These are phyloP conservation scores for Eulithis testata DNA, from an alignment of 2,888 invertebrate species.

Conservation along the genomic window DNA sequence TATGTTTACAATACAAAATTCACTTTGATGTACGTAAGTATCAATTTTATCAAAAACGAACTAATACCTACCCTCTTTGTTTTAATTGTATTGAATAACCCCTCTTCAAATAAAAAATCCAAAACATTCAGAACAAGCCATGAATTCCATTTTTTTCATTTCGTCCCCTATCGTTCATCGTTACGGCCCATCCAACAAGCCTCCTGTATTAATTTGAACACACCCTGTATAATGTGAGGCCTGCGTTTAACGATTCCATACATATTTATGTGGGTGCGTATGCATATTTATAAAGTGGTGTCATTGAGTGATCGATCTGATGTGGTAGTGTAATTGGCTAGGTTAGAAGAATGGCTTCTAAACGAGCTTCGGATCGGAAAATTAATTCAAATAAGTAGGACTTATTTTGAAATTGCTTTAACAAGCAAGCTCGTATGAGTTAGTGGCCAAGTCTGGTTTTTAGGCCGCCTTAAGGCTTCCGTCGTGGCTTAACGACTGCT, in stretches of 20 bases:
- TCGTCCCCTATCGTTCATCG: slow-evolving; percentile 34
- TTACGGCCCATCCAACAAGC: slow-evolving; percentile 41
- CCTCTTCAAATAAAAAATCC: slow-evolving; percentile 18
- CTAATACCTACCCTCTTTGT: slow-evolving; percentile 1
- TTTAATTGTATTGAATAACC: too few relatives aligned
- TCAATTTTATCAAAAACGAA: background rate
- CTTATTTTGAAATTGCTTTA: too few relatives aligned
- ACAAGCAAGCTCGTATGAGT: too few relatives aligned
- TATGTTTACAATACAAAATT: too few relatives aligned
- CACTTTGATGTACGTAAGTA: too few relatives aligned
- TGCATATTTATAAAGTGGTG: slow-evolving; percentile 43
- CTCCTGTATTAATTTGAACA: slow-evolving; percentile 45
- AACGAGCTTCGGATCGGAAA: background rate
- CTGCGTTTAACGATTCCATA: slow-evolving; percentile 46
- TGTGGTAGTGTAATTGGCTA: slow-evolving; percentile 29
- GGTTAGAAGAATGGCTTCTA: slow-evolving; percentile 16
- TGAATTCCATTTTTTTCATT: slow-evolving; percentile 38
- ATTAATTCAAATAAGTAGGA: background rate
- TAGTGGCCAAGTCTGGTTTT: too few relatives aligned
- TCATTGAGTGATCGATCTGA: slow-evolving; percentile 41
- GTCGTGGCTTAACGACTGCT: too few relatives aligned
- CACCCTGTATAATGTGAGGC: slow-evolving; percentile 43
- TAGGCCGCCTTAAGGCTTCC: too few relatives aligned
- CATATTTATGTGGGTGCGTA: slow-evolving; percentile 42
- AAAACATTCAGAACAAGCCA: slow-evolving; percentile 25